Evolutionary conservation across 30 jellyfish, hydroid and myxozoan genomes (phyloP).

Genomic region (Turritopsis rubra): DNA sequence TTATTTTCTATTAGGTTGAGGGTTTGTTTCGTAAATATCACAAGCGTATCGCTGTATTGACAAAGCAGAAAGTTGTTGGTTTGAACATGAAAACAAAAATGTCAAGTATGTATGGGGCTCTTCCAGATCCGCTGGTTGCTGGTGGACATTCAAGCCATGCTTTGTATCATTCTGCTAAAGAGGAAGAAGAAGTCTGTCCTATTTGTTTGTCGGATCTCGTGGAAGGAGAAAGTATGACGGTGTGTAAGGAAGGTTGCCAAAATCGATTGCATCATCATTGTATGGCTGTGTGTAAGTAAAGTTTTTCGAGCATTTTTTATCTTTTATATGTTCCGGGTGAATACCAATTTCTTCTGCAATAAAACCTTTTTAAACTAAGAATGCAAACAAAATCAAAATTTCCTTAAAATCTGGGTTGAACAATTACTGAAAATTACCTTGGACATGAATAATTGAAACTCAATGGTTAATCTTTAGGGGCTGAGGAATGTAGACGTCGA

Average conservation of each 20-base stretch:
- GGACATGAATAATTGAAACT: neutral
- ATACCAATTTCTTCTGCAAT: too few relatives aligned
- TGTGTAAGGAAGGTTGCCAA: slow-evolving; percentile 85
- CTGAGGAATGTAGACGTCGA: slow-evolving; percentile 86
- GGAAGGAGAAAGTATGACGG: slow-evolving; percentile 97
- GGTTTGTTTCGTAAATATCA: slow-evolving; percentile 65
- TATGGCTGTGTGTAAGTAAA: slow-evolving; percentile 99
- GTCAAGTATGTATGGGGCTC: slow-evolving; percentile 8
- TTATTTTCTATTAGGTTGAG: slow-evolving; percentile 49
- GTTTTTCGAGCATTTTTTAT: too few relatives aligned
- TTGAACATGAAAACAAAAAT: slow-evolving; percentile 42
- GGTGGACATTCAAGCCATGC: slow-evolving; percentile 31
- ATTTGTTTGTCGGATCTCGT: slow-evolving; percentile 91
- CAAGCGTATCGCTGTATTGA: slow-evolving; percentile 48
- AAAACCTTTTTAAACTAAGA: neutral
- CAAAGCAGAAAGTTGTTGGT: slow-evolving; percentile 48
- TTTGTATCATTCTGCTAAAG: slow-evolving; percentile 33
- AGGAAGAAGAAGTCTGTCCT: slow-evolving; percentile 92
- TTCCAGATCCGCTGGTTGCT: slow-evolving; percentile 49
- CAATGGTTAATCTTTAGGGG: too few relatives aligned
- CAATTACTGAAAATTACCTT: neutral
- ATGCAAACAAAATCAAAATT: neutral
- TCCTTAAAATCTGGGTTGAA: neutral
- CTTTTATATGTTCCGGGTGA: too few relatives aligned
- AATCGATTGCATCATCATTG: slow-evolving; percentile 95